Evolutionary conservation across 2,113 vertebrate species (phyloP), one percentile per base, ranked within the genome.

Genomic region (Herpetotheres cachinnans): DNA sequence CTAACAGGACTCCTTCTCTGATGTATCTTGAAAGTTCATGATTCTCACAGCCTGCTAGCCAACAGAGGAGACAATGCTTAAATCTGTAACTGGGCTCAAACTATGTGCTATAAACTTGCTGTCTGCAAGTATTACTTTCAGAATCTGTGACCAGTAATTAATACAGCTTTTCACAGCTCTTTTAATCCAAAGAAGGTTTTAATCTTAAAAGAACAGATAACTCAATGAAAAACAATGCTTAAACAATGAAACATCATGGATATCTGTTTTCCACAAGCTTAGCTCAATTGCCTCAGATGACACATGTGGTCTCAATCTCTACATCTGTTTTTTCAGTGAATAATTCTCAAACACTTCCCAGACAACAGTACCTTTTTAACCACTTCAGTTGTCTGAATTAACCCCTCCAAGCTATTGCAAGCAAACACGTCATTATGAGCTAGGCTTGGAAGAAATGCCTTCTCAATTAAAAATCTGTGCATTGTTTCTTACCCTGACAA

Each of bases 101-200:
- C 1, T 32, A 30, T 24, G 38, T 1, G 0, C 9, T 52, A 0
- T 40, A 56, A 14, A 42, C 42, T 42, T 42, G 42, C n/a, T 12
- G 9, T 24, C 17, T 65, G 19, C 32, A 81, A 46, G 22, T 32
- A 34, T 50, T 86, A 63, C 17, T 83, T 89, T 70, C 63, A 78
- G 34, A 44, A 69, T 36, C 30, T 49, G 20, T 49, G 26, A 84
- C 7, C 34, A 81, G 20, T 34, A 81, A 81, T 18, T 59, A 42
- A 77, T 8, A 44, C 10, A 73, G 36, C 6, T 26, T 84, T 78
- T 78, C 59, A 78, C 9, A 78, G 12, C 13, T 71, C 29, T 62
- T 89, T 44, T 29, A 74, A 78, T 90, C 20, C 6, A 62, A 80
- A 69, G 5, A 65, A 52, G 7, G 40, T 78, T 82, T 89, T 52